A percentile compares a stretch with the other conserved stretches of the same genome.
Conservation (phyloP, 2,888 invertebrate species). For the Agapetus fuscipes region DNA sequence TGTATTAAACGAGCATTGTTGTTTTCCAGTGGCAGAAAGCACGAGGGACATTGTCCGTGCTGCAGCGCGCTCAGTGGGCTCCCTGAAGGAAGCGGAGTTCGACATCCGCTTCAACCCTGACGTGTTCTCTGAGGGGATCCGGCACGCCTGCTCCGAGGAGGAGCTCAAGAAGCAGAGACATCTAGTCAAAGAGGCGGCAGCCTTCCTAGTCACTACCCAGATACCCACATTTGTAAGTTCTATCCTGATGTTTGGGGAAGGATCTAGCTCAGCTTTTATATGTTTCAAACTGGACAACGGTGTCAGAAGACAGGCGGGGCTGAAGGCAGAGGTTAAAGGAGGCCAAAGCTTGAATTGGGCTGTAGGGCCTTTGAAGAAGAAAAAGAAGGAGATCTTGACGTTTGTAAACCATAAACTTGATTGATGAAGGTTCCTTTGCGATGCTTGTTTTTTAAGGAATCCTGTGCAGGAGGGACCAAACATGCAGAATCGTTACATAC, state of each 20-base stretch:
- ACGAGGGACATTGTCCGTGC: slow-evolving; percentile 81
- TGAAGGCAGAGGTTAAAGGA: too few species aligned
- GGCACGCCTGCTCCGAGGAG: slow-evolving; percentile 61
- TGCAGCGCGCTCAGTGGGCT: slow-evolving; percentile 87
- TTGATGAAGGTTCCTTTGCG: not conserved
- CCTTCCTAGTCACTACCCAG: slow-evolving; percentile 87
- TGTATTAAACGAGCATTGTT: too few species aligned
- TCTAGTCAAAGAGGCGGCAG: slow-evolving; percentile 90
- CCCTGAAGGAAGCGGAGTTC: slow-evolving; percentile 91
- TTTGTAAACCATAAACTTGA: not conserved
- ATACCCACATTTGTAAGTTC: slow-evolving; percentile 83
- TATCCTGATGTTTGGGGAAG: not conserved
- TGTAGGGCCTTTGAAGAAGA: not conserved
- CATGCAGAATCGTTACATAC: too few species aligned
- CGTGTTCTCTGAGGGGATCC: slow-evolving; percentile 91
- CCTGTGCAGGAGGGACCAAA: too few species aligned
- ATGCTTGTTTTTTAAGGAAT: not conserved
- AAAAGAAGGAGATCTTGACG: too few species aligned
- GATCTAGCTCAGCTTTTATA: not conserved
- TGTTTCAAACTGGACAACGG: too few species aligned
- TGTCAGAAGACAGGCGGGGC: too few species aligned
- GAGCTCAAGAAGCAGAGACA: slow-evolving; percentile 74
- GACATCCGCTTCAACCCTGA: slow-evolving; percentile 98
- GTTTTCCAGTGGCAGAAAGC: slow-evolving; percentile 66
- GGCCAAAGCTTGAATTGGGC: too few species aligned